Base-by-base conservation (phyloP, 2,113 vertebrate genomes). In the Grammomys surdaster region DNA sequence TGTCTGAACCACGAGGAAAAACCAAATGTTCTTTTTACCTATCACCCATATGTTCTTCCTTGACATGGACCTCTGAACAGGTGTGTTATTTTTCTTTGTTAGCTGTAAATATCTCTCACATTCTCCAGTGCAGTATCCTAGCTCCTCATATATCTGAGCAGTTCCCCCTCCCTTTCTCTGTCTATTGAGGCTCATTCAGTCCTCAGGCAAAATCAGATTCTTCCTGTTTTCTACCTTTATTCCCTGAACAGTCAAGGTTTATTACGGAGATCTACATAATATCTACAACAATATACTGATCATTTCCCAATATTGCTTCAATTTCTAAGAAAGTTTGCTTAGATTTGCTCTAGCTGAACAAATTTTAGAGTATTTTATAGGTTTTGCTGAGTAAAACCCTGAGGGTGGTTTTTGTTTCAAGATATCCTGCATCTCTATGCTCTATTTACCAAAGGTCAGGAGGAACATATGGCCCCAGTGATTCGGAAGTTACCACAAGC, bases 361-460 rank as follows among this genome's bases (percentile, higher is more conserved):
- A 16, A 36, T 36, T 36, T 69, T 36, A 69, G 67, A 78, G 2
- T 46, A 85, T 65, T 22, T 17, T 13, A 10, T 10, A 86, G 63
- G 24, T 40, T 86, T 91, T 89, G 28, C 73, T 82, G 36, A 76
- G 24, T 90, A 28, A 77, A 96, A 67, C 7, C 82, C 16, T 33
- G 1, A 88, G 11, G 26, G 17, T 72, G 11, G 10, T 77, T 95
- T 85, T 96, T 96, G 7, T 70, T 54, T 36, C 82, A 94, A 92
- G 31, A 36, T 80, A 28, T 16, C 40, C 46, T 58, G 40, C 2
- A 87, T 96, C n/a, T 80, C 56, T 89, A 80, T 56, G 85, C 46
- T 97, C 82, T 94, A 17, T 26, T 96, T 96, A 54, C 75, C 82
- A 92, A 95, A 95, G 92, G 82, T 91, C 90, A 95, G 4, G 76